Base-by-base conservation (phyloP, 1,140 invertebrate species). In the Laupala kohalensis region DNA sequence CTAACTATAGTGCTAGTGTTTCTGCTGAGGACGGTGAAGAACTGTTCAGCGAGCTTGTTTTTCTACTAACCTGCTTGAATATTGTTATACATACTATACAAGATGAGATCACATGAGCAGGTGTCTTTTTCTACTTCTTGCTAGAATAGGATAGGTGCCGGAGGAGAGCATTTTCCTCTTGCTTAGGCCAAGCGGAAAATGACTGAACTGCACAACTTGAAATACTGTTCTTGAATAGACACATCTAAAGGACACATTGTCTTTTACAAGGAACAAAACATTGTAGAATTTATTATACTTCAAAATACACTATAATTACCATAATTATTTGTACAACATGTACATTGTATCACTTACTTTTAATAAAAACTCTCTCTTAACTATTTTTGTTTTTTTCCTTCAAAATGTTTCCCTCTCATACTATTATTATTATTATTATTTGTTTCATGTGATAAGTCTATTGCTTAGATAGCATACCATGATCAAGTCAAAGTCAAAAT, bases 341-440 rank as follows among this genome's bases (percentile, higher is more conserved):
- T 27, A 71, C 25, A 53, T 26, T 71, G 70, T 71, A 71, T 71
- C 70, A 71, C 70, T 65, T 66, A 69, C 67, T 72, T 72, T 72
- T 72, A 72, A 69, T 72, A 72, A 72, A 72, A 72, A 64, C 69
- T 63, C 25, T 69, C 25, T 69, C 67, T 63, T 67, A 27, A 67
- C 12, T 53, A 26, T 72, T 72, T 25, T 72, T 29, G 67, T 68
- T 67, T 24, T 62, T 6, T 25, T 71, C 30, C 26, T 5, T 5
- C 1, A 5, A 65, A 0, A 24, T 37, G 5, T 30, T n/a, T 27
- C 24, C 37, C 19, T 53, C 37, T 53, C 9, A 53, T 53, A 53
- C 19, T 53, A 19, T 13, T 19, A 53, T 53, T 13, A 53, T 53
- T 53, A 13, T 13, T 13, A 53, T 4, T 53, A 53, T 53, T 53